Evolutionary conservation across 2,797 vertebrate genomes (phyloP).

Genomic region (Esox lucius): DNA sequence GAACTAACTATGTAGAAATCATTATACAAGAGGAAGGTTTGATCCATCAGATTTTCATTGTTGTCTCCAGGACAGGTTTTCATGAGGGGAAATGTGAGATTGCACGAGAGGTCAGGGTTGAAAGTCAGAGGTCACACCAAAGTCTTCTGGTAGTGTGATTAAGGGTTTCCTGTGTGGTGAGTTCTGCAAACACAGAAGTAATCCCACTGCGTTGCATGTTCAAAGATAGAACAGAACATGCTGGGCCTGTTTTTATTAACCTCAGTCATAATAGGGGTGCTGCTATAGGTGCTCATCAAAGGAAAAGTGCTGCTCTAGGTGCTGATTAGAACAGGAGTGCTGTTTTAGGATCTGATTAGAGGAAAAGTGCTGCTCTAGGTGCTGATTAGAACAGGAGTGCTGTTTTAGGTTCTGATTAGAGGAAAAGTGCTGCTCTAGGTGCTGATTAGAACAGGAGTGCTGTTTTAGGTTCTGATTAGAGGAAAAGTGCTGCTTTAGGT

Average conservation of each 20-base stretch:
- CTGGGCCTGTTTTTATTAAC: no score
- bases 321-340: no score
- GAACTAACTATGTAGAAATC: background rate
- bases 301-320: no score
- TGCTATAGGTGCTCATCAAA: no score
- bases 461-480: no score
- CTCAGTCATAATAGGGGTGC: conserved; percentile 14
- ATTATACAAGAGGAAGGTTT: conserved; percentile 32
- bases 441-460: no score
- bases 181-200: conserved; percentile 57
- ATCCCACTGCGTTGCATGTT: conserved; percentile 61
- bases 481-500: no score
- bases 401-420: no score
- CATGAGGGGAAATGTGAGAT: conserved; percentile 64
- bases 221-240: conserved; percentile 46
- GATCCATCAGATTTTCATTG: background rate
- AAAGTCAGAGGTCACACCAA: conserved; percentile 56
- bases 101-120: conserved; percentile 63
- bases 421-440: no score
- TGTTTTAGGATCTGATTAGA: no score
- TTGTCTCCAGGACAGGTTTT: conserved; percentile 56
- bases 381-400: no score
- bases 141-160: conserved; percentile 65
- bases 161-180: conserved; percentile 69
- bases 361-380: no score